Base-by-base conservation (phyloP, 2,888 invertebrate genomes). In the Cheilosia grossa region DNA sequence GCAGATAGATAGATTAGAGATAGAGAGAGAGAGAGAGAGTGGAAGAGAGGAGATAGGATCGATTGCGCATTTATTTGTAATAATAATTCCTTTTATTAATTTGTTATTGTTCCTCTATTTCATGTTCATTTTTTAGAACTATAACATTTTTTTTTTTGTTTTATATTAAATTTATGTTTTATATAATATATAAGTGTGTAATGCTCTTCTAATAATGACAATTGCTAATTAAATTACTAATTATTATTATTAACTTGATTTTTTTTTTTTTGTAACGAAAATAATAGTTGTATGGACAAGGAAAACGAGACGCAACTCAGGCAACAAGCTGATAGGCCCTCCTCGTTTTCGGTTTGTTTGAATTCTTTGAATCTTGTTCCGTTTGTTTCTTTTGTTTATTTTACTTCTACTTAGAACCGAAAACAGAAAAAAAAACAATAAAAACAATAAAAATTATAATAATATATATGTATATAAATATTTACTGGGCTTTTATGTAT, bases 51-150 rank as follows among this genome's bases (percentile, higher is more conserved):
- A 83, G 51, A 64, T 80, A 83, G 79, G 79, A 79, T 69, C 79
- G 72, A 75, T 83, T 80, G 79, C 80, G 83, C 80, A 80, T 67
- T 67, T 19, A 63, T 51, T 61, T 51, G 47, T 74, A 54, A 64
- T 74, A 80, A 70, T 80, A 37, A 37, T 37, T 37, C 37, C 70
- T 58, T 83, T 74, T 80, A 83, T 78, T 86, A 74, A 79, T 19
- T 72, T 82, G 37, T 64, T 69, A 78, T 86, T 80, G 72, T 79
- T 82, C 72, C 64, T 75, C 70, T 82, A 82, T 79, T 82, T 77
- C 70, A 73, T 80, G 72, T 66, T 73, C 54, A 67, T 51, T 64
- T 53, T 81, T 72, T 72, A 56, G 75, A 75, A 85, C 59, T 81
- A 61, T 56, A 40, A 51, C 21, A 15, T 59, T 66, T 69, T 59